phyloP scores from a whole-genome alignment of 2,888 invertebrate species.

The Nasonovia ribisnigri region DNA sequence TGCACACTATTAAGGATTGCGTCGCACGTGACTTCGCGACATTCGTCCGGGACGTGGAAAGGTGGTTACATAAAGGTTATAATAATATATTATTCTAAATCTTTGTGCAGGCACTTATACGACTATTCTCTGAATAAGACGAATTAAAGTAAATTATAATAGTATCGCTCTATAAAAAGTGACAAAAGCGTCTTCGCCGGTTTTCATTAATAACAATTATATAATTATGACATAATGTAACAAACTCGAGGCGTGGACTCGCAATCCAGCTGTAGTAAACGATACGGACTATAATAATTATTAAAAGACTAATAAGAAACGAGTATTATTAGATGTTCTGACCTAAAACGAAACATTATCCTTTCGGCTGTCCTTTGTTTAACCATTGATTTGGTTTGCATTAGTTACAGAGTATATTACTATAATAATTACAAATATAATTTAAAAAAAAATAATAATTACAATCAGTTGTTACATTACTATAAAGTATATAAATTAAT shows the following conservation, averaged over 20 bases:
- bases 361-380: too few relatives aligned
- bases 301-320: neutral
- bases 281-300: neutral
- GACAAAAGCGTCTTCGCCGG: neutral
- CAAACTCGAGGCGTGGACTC: neutral
- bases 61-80: neutral
- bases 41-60: neutral
- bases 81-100: neutral
- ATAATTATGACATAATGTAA: neutral
- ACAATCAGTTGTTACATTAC: too few relatives aligned
- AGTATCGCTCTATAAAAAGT: neutral
- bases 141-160: neutral
- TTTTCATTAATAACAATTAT: neutral
- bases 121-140: neutral
- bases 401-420: too few relatives aligned
- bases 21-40: conserved; percentile 20
- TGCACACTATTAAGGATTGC: conserved; percentile 7
- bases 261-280: neutral
- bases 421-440: too few relatives aligned
- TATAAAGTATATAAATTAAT: too few relatives aligned
- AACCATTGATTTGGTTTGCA: neutral
- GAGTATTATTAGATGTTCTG: neutral
- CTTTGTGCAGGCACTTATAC: neutral
- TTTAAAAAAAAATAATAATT: too few relatives aligned
- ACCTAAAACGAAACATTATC: neutral